Evolutionary conservation across 2,888 invertebrate species (phyloP), one percentile per base, ranked within the genome.

Genomic region (Nomada lathburiana): DNA sequence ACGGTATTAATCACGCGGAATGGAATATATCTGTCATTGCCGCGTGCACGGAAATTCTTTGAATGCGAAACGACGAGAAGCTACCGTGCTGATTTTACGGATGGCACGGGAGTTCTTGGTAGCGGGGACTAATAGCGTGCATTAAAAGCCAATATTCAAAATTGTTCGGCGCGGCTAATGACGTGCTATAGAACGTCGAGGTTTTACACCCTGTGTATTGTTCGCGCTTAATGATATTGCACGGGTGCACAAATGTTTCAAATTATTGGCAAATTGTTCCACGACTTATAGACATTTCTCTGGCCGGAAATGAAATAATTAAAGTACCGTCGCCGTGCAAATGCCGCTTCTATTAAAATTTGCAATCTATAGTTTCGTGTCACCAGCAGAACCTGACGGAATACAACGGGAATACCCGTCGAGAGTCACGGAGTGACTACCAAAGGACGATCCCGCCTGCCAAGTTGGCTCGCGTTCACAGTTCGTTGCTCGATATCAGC

Each of bases 1-100:
- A 73, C 81, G 86, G 70, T 79, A 87, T 86, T 84, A 88, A 87
- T 87, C 88, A 88, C 75, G 59, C 52, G 67, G 69, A 77, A 65
- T 76, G 64, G 73, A 83, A 64, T 42, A 70, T 75, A 80, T 78
- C 85, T 71, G 80, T 75, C 87, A 76, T 57, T 75, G 65, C 36
- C 67, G 72, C 62, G 69, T 44, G 68, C 57, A 76, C 59, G 23
- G 81, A 84, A 73, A 85, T 82, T 86, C 82, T 82, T 47, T 68
- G 74, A 55, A 65, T 13, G 64, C 20, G n/a, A 23, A 57, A 59
- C 47, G 20, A 68, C 59, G 67, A n/a, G 68, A 47, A 20, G 52
- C 72, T 72, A 59, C 50, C 57, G 62, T 63, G 42, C 29, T 55
- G 79, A 75, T 74, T 74, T 57, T 63, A 74, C 26, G 23, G 20